Conservation (phyloP, 2,113 vertebrate genomes). For the Pachyramphus minor region DNA sequence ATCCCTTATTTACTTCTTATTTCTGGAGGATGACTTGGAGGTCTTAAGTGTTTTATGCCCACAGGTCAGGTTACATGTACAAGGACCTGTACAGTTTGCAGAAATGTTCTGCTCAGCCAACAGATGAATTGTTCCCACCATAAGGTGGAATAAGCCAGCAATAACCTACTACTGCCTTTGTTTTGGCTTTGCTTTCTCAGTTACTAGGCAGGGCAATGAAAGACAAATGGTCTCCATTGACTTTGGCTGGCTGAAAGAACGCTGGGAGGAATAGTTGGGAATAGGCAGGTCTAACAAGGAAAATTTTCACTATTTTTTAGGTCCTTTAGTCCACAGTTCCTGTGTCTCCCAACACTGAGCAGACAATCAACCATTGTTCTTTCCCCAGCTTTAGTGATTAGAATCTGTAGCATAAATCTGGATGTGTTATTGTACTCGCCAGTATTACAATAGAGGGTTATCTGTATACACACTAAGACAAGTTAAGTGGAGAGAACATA, state of each 20-base stretch:
- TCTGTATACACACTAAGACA: background rate
- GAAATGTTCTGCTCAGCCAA: conserved; percentile 14
- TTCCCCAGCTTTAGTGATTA: background rate
- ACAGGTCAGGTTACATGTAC: background rate
- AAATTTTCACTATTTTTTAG: background rate
- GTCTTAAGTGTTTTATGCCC: background rate
- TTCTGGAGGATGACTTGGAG: background rate
- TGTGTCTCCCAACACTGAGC: background rate
- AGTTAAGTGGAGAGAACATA: background rate
- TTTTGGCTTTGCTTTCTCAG: background rate
- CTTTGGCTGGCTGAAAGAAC: background rate
- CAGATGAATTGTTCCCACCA: background rate
- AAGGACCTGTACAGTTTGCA: background rate
- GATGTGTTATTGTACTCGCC: background rate
- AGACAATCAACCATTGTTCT: background rate
- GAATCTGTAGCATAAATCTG: background rate
- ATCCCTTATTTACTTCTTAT: conserved; percentile 18
- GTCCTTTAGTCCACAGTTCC: background rate
- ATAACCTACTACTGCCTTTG: background rate
- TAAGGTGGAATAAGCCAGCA: background rate
- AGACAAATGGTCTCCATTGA: background rate
- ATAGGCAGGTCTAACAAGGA: background rate
- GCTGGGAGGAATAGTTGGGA: background rate
- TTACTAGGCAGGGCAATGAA: background rate
- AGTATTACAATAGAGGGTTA: background rate